These are phyloP conservation scores for Morphnarchus princeps DNA, from an alignment of 2,113 vertebrate species.

Conservation along the genomic window DNA sequence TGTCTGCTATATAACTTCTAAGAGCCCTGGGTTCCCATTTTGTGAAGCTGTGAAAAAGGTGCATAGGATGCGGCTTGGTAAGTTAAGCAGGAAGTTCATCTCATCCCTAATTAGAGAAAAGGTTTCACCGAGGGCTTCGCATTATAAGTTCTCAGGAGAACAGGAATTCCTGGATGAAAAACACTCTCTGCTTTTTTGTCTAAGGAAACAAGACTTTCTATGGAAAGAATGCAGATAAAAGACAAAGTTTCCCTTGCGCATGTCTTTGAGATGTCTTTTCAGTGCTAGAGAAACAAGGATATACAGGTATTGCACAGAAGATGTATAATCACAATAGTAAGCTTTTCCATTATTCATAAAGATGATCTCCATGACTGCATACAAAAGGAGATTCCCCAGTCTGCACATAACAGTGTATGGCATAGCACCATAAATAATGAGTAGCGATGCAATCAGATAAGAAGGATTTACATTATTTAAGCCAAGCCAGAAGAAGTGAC, in stretches of 20 bases:
- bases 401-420: background rate
- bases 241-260: background rate
- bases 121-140: background rate
- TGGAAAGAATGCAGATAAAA: background rate
- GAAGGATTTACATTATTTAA: conserved; percentile 59
- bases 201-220: background rate
- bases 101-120: background rate
- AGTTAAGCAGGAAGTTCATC: background rate
- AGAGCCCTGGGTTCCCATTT: background rate
- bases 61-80: background rate
- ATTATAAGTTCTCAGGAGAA: background rate
- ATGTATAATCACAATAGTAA: conserved; percentile 44
- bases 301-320: background rate
- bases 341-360: conserved; percentile 58
- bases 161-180: background rate
- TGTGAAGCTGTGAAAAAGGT: background rate
- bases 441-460: conserved; percentile 15
- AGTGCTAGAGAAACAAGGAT: background rate
- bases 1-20: background rate
- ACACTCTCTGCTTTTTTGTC: background rate
- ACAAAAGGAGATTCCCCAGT: conserved; percentile 33
- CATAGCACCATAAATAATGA: conserved; percentile 36
- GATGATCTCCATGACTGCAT: conserved; percentile 36
- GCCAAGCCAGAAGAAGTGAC: conserved; percentile 15
- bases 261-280: conserved; percentile 20